Evolutionary conservation across 35 echinoderm and acorn worm genomes (phyloP), one percentile per base, ranked within the genome.

Genomic region (Strongylocentrotus purpuratus): DNA sequence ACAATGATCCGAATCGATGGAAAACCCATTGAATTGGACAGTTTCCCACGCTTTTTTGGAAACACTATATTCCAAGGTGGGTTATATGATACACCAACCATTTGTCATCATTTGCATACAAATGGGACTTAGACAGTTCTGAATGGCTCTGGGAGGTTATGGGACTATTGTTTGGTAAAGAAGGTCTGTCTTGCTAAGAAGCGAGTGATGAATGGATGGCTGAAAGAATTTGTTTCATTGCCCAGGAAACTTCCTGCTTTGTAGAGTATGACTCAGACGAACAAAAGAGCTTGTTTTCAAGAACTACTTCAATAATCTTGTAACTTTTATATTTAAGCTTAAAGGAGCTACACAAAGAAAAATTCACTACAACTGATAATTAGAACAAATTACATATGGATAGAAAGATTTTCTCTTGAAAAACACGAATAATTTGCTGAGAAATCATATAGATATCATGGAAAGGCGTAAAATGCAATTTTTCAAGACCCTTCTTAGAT

Each of bases 101-200:
- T 78, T 78, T 78, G 65, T 78, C 65, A 78, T 78, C 20, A 78
- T 78, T 78, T 78, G 65, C 65, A 78, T 78, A 78, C 15, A n/a
- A 78, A 78, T 28, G 65, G 65, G 65, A 78, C 65, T 78, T 78
- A 78, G 22, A 78, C 22, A 78, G 65, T 78, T 78, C 25, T 78
- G 65, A 78, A 78, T 78, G 65, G 65, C 65, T 78, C 20, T 78
- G 18, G 20, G 65, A 78, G 65, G 65, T n/a, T 78, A 22, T 22
- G 8, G 61, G 65, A 78, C 65, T n/a, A 78, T 78, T 78, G 65
- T 78, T 78, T 8, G 50, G 25, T 28, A 78, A 78, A 78, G 65
- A 78, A 78, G 65, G 65, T 28, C 20, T n/a, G 25, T 78, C 65
- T 78, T 8, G 65, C 65, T 28, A 78, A 28, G 28, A 78, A n/a